Evolutionary conservation across 2,797 vertebrate species (phyloP).

Genomic region (Tachyglossus aculeatus): DNA sequence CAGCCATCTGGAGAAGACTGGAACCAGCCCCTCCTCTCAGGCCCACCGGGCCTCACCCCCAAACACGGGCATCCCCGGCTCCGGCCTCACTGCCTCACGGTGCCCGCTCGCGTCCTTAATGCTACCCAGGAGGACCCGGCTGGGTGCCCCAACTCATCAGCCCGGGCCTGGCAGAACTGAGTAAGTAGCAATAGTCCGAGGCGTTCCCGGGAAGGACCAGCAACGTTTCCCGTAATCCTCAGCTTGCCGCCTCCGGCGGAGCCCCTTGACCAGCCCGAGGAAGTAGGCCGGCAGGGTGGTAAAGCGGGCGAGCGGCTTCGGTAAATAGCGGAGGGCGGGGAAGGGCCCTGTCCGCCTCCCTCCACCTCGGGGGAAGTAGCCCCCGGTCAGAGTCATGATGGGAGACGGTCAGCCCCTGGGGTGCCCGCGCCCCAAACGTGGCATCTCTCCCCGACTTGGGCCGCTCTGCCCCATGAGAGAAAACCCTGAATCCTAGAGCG

Average conservation of each 20-base stretch:
- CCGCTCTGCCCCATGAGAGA: neutral
- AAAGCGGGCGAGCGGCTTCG: neutral
- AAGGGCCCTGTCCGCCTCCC: no score
- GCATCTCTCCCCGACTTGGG: no score
- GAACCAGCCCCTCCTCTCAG: neutral
- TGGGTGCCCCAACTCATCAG: neutral
- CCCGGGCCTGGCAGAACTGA: slow-evolving; percentile 12
- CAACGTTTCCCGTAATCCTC: neutral
- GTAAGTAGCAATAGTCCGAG: neutral
- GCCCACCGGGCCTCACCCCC: neutral
- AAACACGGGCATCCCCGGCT: neutral
- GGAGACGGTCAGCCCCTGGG: no score
- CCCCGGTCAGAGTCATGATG: no score
- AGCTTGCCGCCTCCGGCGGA: neutral
- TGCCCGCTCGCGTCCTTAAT: neutral
- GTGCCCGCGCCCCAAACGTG: no score
- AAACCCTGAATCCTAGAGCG: neutral
- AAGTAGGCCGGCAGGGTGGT: neutral
- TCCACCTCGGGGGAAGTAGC: no score
- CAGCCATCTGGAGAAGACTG: slow-evolving; percentile 5
- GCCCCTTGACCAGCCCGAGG: neutral
- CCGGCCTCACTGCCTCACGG: neutral
- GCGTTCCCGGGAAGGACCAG: neutral
- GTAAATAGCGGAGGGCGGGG: neutral
- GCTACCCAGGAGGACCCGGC: neutral